Conservation (phyloP, 2,888 invertebrate genomes). For the Chorisops tibialis region DNA sequence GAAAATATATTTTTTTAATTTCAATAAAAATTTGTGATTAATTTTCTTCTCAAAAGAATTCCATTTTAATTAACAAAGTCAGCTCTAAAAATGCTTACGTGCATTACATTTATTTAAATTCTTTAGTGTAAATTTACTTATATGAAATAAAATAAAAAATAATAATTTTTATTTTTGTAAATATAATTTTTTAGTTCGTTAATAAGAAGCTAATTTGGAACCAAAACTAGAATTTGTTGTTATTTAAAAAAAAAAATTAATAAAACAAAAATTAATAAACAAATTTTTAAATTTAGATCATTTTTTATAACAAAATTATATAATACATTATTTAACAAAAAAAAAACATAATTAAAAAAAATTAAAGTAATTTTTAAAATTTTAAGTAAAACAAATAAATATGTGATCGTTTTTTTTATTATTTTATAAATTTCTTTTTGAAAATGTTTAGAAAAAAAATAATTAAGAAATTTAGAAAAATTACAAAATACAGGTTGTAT, state of each 20-base stretch:
- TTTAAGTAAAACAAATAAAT: too few species aligned
- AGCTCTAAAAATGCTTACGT: neutral
- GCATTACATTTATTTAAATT: neutral
- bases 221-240: conserved; percentile 7
- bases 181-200: neutral
- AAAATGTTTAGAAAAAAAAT: neutral
- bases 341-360: too few species aligned
- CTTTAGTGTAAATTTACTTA: neutral
- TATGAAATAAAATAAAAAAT: neutral
- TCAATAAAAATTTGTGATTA: too few species aligned
- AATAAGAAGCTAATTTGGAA: conserved; percentile 14
- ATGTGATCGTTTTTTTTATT: neutral
- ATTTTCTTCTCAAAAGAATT: neutral
- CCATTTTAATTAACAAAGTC: neutral
- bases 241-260: neutral
- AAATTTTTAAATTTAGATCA: too few species aligned
- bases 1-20: too few species aligned
- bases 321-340: too few species aligned
- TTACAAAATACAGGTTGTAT: neutral
- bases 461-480: neutral
- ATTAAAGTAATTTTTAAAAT: too few species aligned
- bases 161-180: conserved; percentile 10
- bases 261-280: too few species aligned
- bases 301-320: too few species aligned
- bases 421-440: neutral